Evolutionary conservation across 2,797 vertebrate genomes (phyloP).

Genomic region (Myotis vivesi): DNA sequence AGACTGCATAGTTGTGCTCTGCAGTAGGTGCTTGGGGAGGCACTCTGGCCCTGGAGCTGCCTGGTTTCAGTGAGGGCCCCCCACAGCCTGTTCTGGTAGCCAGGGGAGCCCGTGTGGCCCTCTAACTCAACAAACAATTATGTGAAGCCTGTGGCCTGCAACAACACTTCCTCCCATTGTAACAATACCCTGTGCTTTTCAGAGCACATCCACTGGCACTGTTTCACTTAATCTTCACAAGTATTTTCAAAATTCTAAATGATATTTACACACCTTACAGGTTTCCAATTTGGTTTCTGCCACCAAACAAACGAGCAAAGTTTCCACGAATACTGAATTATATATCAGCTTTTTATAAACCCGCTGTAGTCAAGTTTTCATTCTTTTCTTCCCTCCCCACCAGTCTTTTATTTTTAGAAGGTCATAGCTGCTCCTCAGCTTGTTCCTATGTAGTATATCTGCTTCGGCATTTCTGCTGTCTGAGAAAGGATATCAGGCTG

Average conservation of each 20-base stretch:
- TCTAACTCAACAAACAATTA: not conserved
- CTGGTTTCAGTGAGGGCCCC: not conserved
- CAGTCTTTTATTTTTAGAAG: not conserved
- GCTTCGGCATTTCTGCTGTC: not conserved
- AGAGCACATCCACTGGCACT: not conserved
- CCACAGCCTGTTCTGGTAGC: not conserved
- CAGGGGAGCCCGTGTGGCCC: rapidly evolving
- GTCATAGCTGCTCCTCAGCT: not conserved
- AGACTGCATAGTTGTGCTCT: not conserved
- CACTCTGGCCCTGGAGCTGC: not conserved
- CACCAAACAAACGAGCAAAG: conserved; percentile 36
- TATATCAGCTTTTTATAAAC: conserved; percentile 24
- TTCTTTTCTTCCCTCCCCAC: not conserved
- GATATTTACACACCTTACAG: not conserved
- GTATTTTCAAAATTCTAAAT: conserved; percentile 18
- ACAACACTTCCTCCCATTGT: not conserved
- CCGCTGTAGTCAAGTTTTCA: not conserved
- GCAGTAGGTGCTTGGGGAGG: not conserved
- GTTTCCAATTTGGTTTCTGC: conserved; percentile 40
- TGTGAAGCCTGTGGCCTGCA: not conserved
- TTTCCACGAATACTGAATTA: conserved; percentile 45
- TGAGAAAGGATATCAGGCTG: not conserved
- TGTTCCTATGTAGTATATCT: not conserved
- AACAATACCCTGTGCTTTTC: not conserved
- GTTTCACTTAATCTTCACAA: not conserved